Conservation (phyloP, 1,140 invertebrate species). For the Nasonia vitripennis region DNA sequence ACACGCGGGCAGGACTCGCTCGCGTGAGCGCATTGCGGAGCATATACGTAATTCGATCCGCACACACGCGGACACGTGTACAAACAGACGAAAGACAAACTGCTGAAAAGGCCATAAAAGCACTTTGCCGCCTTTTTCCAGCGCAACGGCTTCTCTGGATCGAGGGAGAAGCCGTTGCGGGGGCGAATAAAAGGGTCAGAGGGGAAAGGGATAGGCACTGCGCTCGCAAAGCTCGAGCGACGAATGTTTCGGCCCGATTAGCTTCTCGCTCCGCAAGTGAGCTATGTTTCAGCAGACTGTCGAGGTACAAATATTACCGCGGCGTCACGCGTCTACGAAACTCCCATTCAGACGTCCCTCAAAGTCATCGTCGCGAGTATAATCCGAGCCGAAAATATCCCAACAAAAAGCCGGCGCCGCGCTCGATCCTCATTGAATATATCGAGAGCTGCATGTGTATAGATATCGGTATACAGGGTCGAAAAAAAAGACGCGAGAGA, state of each 20-base stretch:
- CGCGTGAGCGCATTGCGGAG: not conserved
- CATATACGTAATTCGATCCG: not conserved
- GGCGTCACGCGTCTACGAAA: not conserved
- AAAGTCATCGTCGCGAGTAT: not conserved
- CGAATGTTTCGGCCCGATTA: not conserved
- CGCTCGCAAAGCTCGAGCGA: not conserved
- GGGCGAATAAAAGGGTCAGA: not conserved
- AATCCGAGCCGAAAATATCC: not conserved
- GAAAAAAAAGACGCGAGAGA: not conserved
- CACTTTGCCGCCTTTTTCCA: not conserved
- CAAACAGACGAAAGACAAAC: not conserved
- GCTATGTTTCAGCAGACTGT: not conserved
- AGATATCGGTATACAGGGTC: not conserved
- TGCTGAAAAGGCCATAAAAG: conserved; percentile 12
- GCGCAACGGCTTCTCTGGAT: not conserved
- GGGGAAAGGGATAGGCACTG: not conserved
- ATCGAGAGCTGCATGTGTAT: not conserved
- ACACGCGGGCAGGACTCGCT: not conserved
- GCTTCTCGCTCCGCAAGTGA: not conserved
- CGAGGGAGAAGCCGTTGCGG: too few species aligned
- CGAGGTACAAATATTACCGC: too few species aligned
- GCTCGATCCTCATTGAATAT: not conserved
- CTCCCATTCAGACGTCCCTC: not conserved
- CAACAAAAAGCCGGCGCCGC: not conserved
- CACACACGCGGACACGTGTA: not conserved